phyloP scores from a whole-genome alignment of 2,113 vertebrate genomes.

The Chaetorhynchus papuensis region DNA sequence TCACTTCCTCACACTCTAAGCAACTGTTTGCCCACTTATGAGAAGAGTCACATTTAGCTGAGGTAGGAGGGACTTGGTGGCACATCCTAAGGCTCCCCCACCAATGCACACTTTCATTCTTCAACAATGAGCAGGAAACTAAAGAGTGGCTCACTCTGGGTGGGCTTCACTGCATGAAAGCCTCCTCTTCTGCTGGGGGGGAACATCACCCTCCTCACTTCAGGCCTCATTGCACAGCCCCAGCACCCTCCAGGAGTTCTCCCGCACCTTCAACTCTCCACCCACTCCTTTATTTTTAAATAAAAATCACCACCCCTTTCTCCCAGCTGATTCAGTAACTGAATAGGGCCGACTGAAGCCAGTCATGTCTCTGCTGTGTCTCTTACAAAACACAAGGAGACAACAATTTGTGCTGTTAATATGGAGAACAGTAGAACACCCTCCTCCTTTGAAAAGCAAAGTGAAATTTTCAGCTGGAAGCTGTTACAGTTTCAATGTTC shows the following conservation, averaged over 20 bases:
- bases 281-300: not conserved
- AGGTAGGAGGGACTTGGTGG: not conserved
- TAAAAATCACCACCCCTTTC: not conserved
- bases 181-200: not conserved
- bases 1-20: not conserved
- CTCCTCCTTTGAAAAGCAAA: not conserved
- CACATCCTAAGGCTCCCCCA: not conserved
- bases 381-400: not conserved
- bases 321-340: not conserved
- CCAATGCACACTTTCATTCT: not conserved
- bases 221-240: not conserved
- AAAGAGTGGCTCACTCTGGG: not conserved
- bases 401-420: not conserved
- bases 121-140: not conserved
- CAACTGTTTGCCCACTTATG: rapidly evolving
- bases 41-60: not conserved
- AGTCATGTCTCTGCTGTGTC: not conserved
- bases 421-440: not conserved
- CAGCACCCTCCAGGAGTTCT: not conserved
- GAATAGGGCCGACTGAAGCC: not conserved
- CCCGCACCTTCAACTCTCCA: not conserved
- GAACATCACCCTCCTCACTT: not conserved
- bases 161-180: not conserved
- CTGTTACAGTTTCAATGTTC: not conserved
- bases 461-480: not conserved